Percentiles rank a stretch among this genome's conserved stretches.
phyloP scores from a whole-genome alignment of 1,140 invertebrate species.

The Megalopta genalis region DNA sequence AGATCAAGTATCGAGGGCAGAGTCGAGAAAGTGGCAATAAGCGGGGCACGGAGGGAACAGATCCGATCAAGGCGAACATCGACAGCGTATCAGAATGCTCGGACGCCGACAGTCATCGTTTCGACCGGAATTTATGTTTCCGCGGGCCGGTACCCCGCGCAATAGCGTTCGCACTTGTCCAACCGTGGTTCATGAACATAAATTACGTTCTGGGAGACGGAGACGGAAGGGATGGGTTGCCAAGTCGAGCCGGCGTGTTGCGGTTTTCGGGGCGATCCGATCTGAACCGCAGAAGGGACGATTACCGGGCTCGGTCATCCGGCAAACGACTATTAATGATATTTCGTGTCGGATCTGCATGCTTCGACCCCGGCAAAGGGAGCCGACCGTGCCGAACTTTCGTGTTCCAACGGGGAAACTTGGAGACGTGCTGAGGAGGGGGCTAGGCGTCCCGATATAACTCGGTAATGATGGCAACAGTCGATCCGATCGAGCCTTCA shows the following conservation, averaged over 20 bases:
- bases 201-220: slow-evolving; percentile 57
- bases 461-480: slow-evolving; percentile 61
- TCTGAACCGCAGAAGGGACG: slow-evolving; percentile 69
- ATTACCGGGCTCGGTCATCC: slow-evolving; percentile 77
- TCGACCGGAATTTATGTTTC: neutral
- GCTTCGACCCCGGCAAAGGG: slow-evolving; percentile 64
- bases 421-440: slow-evolving; percentile 36
- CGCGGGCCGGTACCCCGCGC: neutral
- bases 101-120: neutral
- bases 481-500: slow-evolving; percentile 52
- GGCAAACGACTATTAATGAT: slow-evolving; percentile 79
- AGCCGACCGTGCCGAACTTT: slow-evolving; percentile 61
- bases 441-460: slow-evolving; percentile 56
- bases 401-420: slow-evolving; percentile 46
- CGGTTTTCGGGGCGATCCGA: slow-evolving; percentile 71
- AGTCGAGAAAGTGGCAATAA: neutral
- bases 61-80: neutral
- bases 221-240: neutral
- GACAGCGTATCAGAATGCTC: neutral
- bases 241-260: slow-evolving; percentile 60
- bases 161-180: slow-evolving; percentile 42
- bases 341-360: slow-evolving; percentile 76
- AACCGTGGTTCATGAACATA: slow-evolving; percentile 63
- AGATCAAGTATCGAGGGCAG: neutral
- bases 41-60: neutral